A percentile compares a stretch with the other conserved stretches of the same genome.
Conservation (phyloP, 2,113 vertebrate species). For the Leptobrachium leishanense region DNA sequence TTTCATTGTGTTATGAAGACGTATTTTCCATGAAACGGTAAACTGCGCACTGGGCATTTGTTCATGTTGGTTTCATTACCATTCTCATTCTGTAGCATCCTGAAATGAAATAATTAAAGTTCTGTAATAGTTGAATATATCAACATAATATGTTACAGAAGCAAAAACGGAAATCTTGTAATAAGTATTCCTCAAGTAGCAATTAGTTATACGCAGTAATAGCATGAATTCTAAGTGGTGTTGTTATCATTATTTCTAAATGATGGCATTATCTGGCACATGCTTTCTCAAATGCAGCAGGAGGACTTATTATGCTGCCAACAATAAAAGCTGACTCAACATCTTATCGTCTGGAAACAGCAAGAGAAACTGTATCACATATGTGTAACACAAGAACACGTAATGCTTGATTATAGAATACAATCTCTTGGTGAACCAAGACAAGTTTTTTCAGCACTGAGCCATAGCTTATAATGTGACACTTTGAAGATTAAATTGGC, state of each 20-base stretch:
- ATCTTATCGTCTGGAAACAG: conserved; percentile 15
- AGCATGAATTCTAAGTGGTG: conserved; percentile 30
- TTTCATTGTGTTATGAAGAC: neutral
- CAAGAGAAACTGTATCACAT: neutral
- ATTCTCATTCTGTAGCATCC: conserved; percentile 25
- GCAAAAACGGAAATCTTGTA: conserved; percentile 33
- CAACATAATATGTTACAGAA: conserved; percentile 31
- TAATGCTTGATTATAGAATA: neutral
- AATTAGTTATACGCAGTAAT: conserved; percentile 39
- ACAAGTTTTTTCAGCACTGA: neutral
- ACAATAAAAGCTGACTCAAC: conserved; percentile 12
- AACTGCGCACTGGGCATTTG: conserved; percentile 12
- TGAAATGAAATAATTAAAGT: conserved; percentile 43
- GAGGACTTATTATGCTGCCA: conserved; percentile 15
- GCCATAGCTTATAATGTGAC: no score
- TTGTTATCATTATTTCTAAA: conserved; percentile 44
- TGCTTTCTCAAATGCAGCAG: conserved; percentile 28
- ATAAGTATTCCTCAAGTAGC: conserved; percentile 24
- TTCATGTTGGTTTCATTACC: conserved; percentile 31
- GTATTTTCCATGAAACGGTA: neutral
- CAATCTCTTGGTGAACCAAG: neutral
- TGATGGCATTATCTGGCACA: conserved; percentile 20
- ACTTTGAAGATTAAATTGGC: neutral
- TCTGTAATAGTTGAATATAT: conserved; percentile 42
- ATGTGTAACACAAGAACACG: conserved; percentile 4